Evolutionary conservation across 30 jellyfish, hydroid and myxozoan species (phyloP).

Genomic region (Pelagia noctiluca): DNA sequence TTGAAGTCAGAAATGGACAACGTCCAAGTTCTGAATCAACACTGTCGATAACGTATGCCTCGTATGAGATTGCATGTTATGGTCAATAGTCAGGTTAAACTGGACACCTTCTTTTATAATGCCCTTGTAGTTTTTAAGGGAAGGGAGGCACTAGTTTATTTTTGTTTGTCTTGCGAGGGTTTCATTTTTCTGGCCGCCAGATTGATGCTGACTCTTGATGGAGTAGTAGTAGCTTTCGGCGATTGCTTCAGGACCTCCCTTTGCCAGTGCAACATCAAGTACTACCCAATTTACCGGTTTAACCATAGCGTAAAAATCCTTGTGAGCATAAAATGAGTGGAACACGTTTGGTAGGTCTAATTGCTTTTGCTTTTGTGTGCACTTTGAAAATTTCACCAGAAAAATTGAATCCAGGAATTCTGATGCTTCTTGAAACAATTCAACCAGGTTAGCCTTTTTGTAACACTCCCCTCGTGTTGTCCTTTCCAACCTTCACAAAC

Average conservation of each 20-base stretch:
- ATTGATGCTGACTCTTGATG: conserved; percentile 29
- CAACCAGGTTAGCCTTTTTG: conserved; percentile 1
- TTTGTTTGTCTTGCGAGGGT: neutral
- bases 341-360: neutral
- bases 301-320: conserved; percentile 7
- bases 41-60: too few species aligned
- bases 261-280: conserved; percentile 25
- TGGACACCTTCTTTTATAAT: conserved; percentile 20
- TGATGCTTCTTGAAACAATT: conserved; percentile 5
- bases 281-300: conserved; percentile 3
- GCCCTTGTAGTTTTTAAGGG: conserved; percentile 1
- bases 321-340: conserved; percentile 16
- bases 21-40: too few species aligned
- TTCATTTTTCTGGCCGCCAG: conserved; percentile 35
- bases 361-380: neutral
- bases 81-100: neutral
- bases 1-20: too few species aligned
- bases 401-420: neutral
- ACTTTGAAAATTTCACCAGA: neutral
- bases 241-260: conserved; percentile 47
- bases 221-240: conserved; percentile 37
- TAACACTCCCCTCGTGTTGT: neutral
- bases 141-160: conserved; percentile 20
- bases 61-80: neutral
- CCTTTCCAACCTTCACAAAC: neutral